A percentile compares a stretch with the other conserved stretches of the same genome.
phyloP scores from a whole-genome alignment of 2,113 vertebrate genomes.

The Oceanodroma tethys region DNA sequence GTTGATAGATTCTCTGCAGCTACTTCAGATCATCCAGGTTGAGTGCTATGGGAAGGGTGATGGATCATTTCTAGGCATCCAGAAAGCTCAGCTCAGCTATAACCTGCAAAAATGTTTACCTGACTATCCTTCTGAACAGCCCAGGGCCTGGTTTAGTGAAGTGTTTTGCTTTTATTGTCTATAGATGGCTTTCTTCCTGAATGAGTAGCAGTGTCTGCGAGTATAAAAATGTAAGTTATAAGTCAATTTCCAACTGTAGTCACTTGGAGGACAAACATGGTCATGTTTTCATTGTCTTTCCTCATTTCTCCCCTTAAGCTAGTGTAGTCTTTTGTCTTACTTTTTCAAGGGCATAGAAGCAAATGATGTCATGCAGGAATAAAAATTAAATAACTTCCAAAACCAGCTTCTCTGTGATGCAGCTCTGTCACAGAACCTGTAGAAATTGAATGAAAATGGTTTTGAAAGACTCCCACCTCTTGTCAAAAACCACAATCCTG shows the following conservation, averaged over 20 bases:
- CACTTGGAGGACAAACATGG: background rate
- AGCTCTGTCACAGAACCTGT: background rate
- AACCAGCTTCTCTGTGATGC: background rate
- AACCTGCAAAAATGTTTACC: background rate
- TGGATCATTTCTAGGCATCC: background rate
- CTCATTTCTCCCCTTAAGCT: background rate
- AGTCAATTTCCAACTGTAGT: background rate
- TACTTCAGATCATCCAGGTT: background rate
- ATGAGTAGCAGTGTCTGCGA: background rate
- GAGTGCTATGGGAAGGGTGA: background rate
- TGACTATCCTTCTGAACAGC: background rate
- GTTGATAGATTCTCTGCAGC: background rate
- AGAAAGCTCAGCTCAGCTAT: background rate
- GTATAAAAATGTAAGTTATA: background rate
- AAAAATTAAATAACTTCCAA: background rate
- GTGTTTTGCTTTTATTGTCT: background rate
- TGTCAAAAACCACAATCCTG: background rate
- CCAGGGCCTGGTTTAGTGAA: background rate
- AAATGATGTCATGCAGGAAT: background rate
- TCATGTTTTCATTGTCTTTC: background rate
- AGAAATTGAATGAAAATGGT: background rate
- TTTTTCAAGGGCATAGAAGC: background rate
- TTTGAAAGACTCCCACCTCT: background rate
- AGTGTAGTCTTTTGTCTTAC: background rate
- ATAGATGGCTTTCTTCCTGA: background rate